A percentile compares a stretch with the other conserved stretches of the same genome.
phyloP scores from a whole-genome alignment of 2,797 vertebrate genomes.

The Percopsis omiscomaycus region DNA sequence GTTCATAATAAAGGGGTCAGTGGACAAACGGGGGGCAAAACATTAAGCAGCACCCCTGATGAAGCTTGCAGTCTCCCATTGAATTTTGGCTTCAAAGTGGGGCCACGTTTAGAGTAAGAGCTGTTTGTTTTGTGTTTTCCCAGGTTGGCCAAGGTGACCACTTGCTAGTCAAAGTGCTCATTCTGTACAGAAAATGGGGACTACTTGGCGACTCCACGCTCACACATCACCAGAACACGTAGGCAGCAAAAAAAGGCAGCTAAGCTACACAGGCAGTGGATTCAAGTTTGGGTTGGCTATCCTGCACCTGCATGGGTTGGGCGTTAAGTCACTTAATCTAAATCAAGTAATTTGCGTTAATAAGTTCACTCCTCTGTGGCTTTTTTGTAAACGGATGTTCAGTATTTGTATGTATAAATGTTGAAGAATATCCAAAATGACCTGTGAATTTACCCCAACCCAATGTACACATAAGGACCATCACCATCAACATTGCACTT shows the following conservation, averaged over 20 bases:
- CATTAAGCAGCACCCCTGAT: constrained; percentile 31
- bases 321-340: constrained; percentile 15
- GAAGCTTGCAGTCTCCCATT: constrained; percentile 21
- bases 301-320: constrained; percentile 4
- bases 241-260: constrained; percentile 45
- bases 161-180: constrained; percentile 45
- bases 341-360: no score
- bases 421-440: background rate
- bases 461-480: background rate
- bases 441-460: background rate
- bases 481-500: constrained; percentile 58
- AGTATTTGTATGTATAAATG: background rate
- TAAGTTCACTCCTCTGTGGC: background rate
- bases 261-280: constrained; percentile 46
- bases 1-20: constrained; percentile 39
- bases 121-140: constrained; percentile 5
- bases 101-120: constrained; percentile 36
- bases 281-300: constrained; percentile 16
- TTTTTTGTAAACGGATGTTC: background rate
- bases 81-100: constrained; percentile 36
- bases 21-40: constrained; percentile 35
- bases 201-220: constrained; percentile 41
- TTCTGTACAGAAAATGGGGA: constrained; percentile 49
- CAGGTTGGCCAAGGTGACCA: constrained; percentile 36
- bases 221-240: constrained; percentile 42